Conservation (phyloP, 2,113 vertebrate genomes). For the Lipotes vexillifer region DNA sequence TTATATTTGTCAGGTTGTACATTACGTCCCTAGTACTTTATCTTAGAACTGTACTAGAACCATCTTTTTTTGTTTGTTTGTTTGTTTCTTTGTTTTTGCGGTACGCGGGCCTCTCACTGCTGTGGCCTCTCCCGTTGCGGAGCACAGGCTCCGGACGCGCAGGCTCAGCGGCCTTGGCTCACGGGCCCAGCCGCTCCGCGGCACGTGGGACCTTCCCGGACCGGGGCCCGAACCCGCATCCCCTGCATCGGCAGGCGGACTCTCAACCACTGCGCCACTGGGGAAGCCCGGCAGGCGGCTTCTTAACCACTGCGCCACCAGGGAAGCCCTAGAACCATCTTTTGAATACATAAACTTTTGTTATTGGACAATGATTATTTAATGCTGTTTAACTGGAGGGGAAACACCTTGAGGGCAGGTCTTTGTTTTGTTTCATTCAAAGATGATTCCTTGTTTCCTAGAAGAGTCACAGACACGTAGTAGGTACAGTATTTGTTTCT, state of each 20-base stretch:
- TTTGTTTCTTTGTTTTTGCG: too few species aligned
- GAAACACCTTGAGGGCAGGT: background rate
- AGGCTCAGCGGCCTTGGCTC: too few species aligned
- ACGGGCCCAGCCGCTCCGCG: too few species aligned
- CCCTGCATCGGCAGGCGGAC: too few species aligned
- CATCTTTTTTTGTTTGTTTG: background rate
- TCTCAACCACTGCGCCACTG: too few species aligned
- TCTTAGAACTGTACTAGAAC: background rate
- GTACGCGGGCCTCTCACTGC: too few species aligned
- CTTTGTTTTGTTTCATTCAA: background rate
- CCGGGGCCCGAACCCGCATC: too few species aligned
- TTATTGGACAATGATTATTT: background rate
- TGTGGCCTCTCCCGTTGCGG: too few species aligned
- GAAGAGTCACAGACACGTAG: background rate
- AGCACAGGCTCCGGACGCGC: too few species aligned
- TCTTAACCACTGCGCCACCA: too few species aligned
- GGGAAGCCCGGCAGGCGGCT: background rate
- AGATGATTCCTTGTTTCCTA: background rate
- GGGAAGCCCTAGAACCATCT: background rate
- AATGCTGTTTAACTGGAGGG: background rate
- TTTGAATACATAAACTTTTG: background rate
- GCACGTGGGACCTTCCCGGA: too few species aligned
- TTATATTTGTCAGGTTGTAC: background rate
- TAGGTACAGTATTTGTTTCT: background rate
- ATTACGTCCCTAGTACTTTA: background rate